Percentiles rank a stretch among this genome's conserved stretches.
These are phyloP conservation scores for Actenoides hombroni DNA, from an alignment of 2,113 vertebrate species.

Conservation along the genomic window DNA sequence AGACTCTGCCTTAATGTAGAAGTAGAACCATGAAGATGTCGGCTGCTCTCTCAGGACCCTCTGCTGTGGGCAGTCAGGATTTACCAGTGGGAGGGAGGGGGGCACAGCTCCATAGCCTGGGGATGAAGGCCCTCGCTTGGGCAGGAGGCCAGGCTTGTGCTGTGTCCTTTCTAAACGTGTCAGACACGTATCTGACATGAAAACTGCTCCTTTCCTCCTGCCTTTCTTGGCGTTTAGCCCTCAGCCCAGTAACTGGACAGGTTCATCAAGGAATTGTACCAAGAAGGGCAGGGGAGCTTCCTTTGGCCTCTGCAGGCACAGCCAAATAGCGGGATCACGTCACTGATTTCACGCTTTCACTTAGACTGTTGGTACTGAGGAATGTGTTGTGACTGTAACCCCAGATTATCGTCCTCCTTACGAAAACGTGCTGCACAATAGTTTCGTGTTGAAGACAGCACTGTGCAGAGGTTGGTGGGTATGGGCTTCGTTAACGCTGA, in stretches of 20 bases:
- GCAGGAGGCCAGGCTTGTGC: not conserved
- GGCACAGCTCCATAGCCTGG: rapidly evolving
- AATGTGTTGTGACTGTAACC: not conserved
- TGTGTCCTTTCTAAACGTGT: not conserved
- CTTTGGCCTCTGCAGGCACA: not conserved
- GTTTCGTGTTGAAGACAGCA: not conserved
- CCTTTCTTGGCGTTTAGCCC: not conserved
- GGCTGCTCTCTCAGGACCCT: not conserved
- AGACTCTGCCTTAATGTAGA: not conserved
- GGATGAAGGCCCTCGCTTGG: not conserved
- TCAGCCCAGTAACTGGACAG: not conserved
- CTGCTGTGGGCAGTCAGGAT: not conserved
- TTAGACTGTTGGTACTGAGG: not conserved
- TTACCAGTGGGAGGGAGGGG: not conserved
- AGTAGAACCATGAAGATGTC: not conserved
- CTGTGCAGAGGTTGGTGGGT: not conserved
- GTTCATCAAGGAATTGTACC: not conserved
- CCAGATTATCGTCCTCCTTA: rapidly evolving
- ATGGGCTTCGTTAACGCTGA: not conserved
- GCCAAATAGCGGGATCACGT: not conserved
- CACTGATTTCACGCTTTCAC: not conserved
- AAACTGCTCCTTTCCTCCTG: not conserved
- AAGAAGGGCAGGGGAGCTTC: not conserved
- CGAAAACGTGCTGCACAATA: not conserved
- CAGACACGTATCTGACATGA: not conserved